These are phyloP conservation scores for Oplegnathus fasciatus DNA, from an alignment of 2,113 vertebrate genomes.

Conservation along the genomic window DNA sequence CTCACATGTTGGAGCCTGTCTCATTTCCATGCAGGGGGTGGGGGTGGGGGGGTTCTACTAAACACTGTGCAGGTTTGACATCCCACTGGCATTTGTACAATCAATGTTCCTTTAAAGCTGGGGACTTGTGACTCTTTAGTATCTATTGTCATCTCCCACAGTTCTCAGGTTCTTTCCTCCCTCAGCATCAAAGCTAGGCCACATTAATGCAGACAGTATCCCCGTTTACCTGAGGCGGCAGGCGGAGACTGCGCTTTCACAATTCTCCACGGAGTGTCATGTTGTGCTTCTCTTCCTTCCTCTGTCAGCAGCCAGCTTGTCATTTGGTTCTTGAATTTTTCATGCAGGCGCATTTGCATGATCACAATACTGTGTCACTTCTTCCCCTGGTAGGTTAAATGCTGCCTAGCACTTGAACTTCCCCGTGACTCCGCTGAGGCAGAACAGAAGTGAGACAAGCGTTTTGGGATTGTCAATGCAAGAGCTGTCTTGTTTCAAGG, in stretches of 20 bases:
- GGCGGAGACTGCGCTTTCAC: constrained; percentile 81
- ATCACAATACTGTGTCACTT: constrained; percentile 71
- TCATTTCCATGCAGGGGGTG: constrained; percentile 71
- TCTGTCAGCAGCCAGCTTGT: constrained; percentile 75
- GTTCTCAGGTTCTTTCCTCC: constrained; percentile 66
- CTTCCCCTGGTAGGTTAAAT: constrained; percentile 63
- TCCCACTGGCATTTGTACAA: constrained; percentile 80
- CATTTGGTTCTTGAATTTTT: constrained; percentile 82
- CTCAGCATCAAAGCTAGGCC: constrained; percentile 82
- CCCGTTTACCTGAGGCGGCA: constrained; percentile 82
- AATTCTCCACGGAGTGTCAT: constrained; percentile 78
- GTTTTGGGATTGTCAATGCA: constrained; percentile 71
- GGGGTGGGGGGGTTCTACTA: constrained; percentile 79
- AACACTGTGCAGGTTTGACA: constrained; percentile 67
- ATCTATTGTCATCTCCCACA: constrained; percentile 70
- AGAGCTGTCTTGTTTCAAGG: constrained; percentile 73
- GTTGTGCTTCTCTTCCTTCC: constrained; percentile 73
- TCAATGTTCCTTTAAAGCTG: constrained; percentile 80
- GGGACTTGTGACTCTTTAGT: constrained; percentile 80
- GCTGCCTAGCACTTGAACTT: constrained; percentile 65
- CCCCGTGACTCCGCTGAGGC: constrained; percentile 63
- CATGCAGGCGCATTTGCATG: constrained; percentile 80
- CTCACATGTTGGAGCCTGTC: constrained; percentile 69
- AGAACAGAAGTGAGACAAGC: constrained; percentile 67
- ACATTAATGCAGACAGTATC: constrained; percentile 80